Conservation (phyloP, 2,888 invertebrate genomes). For the Metopia argyrocephala region DNA sequence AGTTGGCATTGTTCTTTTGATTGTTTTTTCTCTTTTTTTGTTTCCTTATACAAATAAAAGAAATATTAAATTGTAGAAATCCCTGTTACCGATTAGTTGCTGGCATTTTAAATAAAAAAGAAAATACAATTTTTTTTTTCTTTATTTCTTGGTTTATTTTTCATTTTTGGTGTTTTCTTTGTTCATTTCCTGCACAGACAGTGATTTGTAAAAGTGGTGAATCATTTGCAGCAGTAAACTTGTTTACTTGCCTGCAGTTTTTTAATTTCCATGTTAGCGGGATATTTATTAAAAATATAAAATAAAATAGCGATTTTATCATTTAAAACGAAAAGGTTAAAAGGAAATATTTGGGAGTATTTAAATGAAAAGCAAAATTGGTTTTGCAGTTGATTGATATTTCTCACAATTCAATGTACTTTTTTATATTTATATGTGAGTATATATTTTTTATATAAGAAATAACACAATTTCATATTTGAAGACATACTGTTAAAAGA, state of each 20-base stretch:
- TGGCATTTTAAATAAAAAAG: too few relatives aligned
- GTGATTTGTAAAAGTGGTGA: background rate
- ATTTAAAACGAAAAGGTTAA: background rate
- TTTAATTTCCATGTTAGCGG: background rate
- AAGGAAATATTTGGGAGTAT: too few relatives aligned
- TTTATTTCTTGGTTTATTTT: background rate
- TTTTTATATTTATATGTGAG: too few relatives aligned
- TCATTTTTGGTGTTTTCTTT: background rate
- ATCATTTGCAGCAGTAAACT: background rate
- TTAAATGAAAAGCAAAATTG: too few relatives aligned
- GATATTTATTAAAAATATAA: constrained; percentile 6
- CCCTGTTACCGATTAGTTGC: too few relatives aligned
- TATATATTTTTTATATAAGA: too few relatives aligned
- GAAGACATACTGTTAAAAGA: too few relatives aligned
- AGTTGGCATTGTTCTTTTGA: background rate
- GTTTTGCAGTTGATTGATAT: too few relatives aligned
- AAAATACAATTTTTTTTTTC: background rate
- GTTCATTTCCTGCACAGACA: background rate
- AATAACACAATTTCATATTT: too few relatives aligned
- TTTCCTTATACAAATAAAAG: too few relatives aligned
- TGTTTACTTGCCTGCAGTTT: background rate
- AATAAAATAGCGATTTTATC: constrained; percentile 10
- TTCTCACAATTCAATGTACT: too few relatives aligned
- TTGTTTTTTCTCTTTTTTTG: background rate
- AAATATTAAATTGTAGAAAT: too few relatives aligned